Conservation (phyloP, 92 coral and sea anemone species). For the Phymanthus crucifer region DNA sequence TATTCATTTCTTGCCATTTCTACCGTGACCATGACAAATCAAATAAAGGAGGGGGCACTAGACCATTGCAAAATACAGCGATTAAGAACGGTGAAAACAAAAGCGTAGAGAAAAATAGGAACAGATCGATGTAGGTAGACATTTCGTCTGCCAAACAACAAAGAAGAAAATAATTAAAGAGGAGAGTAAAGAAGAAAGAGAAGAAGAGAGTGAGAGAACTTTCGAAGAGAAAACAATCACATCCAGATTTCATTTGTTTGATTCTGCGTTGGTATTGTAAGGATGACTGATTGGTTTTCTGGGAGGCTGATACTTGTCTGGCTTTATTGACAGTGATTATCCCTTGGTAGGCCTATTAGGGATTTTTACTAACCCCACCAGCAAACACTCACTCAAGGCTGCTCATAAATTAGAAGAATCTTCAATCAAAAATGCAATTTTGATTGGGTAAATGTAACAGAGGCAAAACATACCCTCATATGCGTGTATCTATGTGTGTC, state of each 20-base stretch:
- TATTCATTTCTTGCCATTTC: not conserved
- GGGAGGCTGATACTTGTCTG: slow-evolving; percentile 3
- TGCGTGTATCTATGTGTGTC: not conserved
- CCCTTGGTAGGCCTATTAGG: not conserved
- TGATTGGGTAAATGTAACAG: not conserved
- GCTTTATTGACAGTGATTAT: not conserved
- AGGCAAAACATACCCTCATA: not conserved
- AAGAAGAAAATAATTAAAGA: not conserved
- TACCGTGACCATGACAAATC: not conserved
- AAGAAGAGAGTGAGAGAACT: not conserved
- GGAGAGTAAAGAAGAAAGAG: not conserved
- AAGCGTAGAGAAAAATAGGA: not conserved
- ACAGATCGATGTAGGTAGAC: not conserved
- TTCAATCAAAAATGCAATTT: not conserved
- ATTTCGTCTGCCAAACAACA: not conserved
- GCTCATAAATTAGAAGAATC: not conserved
- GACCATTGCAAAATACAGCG: not conserved
- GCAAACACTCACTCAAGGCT: not conserved
- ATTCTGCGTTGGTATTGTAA: not conserved
- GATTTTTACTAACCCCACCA: not conserved
- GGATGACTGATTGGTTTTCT: not conserved
- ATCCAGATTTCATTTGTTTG: not conserved
- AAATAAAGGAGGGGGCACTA: not conserved
- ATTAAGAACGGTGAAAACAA: not conserved
- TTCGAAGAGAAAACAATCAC: not conserved